Conservation (phyloP, 1,140 invertebrate genomes). For the Ceratitis capitata region DNA sequence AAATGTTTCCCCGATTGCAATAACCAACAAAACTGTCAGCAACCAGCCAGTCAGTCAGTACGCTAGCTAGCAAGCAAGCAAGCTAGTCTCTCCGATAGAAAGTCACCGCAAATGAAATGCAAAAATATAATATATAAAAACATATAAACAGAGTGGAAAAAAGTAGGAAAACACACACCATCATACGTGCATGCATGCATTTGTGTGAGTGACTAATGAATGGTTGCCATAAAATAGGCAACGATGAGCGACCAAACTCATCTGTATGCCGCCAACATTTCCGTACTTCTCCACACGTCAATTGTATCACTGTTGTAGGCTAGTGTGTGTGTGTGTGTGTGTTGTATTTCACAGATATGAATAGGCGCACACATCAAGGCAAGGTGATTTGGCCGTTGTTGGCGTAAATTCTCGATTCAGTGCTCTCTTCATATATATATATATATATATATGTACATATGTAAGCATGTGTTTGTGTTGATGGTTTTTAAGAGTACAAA, state of each 20-base stretch:
- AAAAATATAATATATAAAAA: constrained; percentile 13
- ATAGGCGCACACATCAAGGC: neutral
- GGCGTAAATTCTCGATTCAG: neutral
- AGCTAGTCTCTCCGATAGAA: constrained; percentile 6
- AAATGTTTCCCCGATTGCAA: neutral
- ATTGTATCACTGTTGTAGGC: neutral
- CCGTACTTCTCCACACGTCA: neutral
- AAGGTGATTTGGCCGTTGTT: neutral
- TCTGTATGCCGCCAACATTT: neutral
- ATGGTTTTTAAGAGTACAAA: neutral
- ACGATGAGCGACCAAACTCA: neutral
- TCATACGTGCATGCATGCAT: neutral
- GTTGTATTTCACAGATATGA: neutral
- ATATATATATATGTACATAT: too few relatives aligned
- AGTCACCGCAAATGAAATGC: constrained; percentile 12
- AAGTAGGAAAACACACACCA: constrained; percentile 18
- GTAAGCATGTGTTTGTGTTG: neutral
- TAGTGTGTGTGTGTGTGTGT: neutral
- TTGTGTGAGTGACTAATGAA: neutral
- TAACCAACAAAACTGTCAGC: constrained; percentile 8
- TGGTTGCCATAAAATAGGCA: neutral
- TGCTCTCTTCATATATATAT: too few relatives aligned
- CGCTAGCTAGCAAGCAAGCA: neutral
- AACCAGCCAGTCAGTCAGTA: too few relatives aligned
- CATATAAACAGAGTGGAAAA: neutral